These are phyloP conservation scores for Brachionus rubens DNA, from an alignment of 1,140 invertebrate genomes.

Conservation along the genomic window DNA sequence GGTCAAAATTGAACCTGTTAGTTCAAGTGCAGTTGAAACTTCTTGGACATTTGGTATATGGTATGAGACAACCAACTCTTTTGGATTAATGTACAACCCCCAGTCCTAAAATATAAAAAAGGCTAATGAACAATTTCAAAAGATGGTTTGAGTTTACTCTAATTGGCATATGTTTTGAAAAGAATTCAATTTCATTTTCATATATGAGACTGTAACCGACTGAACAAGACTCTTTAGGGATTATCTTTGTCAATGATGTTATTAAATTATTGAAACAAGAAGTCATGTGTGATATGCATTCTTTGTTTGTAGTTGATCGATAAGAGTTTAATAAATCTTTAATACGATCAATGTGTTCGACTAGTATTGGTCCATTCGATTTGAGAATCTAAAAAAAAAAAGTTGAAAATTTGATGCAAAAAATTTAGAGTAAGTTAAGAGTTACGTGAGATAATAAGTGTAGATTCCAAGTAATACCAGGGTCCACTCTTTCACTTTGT, in stretches of 20 bases:
- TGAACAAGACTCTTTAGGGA: slow-evolving; percentile 68
- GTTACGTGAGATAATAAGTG: slow-evolving; percentile 70
- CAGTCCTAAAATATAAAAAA: slow-evolving; percentile 67
- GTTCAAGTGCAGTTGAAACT: slow-evolving; percentile 65
- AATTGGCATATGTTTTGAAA: slow-evolving; percentile 72
- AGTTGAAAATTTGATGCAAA: slow-evolving; percentile 47
- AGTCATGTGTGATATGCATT: slow-evolving; percentile 65
- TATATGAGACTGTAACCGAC: slow-evolving; percentile 56
- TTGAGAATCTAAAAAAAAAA: slow-evolving; percentile 61
- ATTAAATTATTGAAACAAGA: slow-evolving; percentile 64
- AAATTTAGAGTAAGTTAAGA: not conserved
- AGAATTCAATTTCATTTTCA: slow-evolving; percentile 65
- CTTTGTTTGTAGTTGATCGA: slow-evolving; percentile 66
- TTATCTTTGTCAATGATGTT: slow-evolving; percentile 64
- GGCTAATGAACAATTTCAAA: not conserved
- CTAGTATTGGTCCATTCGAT: slow-evolving; percentile 65
- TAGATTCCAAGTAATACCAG: slow-evolving; percentile 74
- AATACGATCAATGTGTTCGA: slow-evolving; percentile 67
- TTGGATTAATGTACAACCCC: slow-evolving; percentile 69
- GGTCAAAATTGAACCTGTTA: slow-evolving; percentile 58
- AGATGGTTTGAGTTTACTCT: slow-evolving; percentile 62
- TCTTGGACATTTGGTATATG: slow-evolving; percentile 72
- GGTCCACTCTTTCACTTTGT: slow-evolving; percentile 72
- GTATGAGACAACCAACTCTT: slow-evolving; percentile 71
- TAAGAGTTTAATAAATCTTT: slow-evolving; percentile 66